phyloP scores from a whole-genome alignment of 2,888 invertebrate species.

The Biston betularia region DNA sequence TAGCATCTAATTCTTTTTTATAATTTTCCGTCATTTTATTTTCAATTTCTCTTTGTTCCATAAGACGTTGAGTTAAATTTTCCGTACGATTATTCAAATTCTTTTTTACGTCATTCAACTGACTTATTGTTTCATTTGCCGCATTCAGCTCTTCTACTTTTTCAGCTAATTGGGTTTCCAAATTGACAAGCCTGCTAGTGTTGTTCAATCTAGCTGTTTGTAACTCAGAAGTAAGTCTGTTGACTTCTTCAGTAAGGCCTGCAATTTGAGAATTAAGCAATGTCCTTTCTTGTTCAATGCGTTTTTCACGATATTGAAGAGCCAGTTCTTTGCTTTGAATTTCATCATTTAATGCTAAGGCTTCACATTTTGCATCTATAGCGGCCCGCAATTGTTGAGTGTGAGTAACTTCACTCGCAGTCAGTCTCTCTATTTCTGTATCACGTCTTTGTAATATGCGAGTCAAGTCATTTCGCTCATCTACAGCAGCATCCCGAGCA shows the following conservation, averaged over 20 bases:
- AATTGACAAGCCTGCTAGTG: slow-evolving; percentile 86
- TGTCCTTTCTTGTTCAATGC: slow-evolving; percentile 93
- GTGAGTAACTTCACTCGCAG: slow-evolving; percentile 88
- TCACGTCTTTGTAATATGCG: slow-evolving; percentile 90
- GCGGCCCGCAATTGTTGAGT: slow-evolving; percentile 91
- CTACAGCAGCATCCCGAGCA: slow-evolving; percentile 89
- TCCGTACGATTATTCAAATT: slow-evolving; percentile 89
- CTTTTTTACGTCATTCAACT: slow-evolving; percentile 89
- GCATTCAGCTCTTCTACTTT: slow-evolving; percentile 93
- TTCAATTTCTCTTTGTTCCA: slow-evolving; percentile 91
- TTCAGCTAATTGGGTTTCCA: slow-evolving; percentile 92
- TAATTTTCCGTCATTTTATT: slow-evolving; percentile 91
- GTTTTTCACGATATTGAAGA: slow-evolving; percentile 92
- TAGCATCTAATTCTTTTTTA: slow-evolving; percentile 93
- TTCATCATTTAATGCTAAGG: slow-evolving; percentile 92
- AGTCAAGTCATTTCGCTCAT: slow-evolving; percentile 91
- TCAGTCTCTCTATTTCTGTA: slow-evolving; percentile 90
- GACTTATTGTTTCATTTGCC: slow-evolving; percentile 88
- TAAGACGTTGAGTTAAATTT: slow-evolving; percentile 89
- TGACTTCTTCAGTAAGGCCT: slow-evolving; percentile 91
- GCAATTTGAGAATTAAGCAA: slow-evolving; percentile 92
- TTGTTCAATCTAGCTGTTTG: slow-evolving; percentile 91
- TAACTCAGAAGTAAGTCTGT: slow-evolving; percentile 91
- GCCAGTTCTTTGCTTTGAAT: slow-evolving; percentile 92
- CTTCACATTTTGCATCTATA: slow-evolving; percentile 93